A percentile compares a stretch with the other conserved stretches of the same genome.
Conservation (phyloP, 2,888 invertebrate genomes). For the Timandra comae region DNA sequence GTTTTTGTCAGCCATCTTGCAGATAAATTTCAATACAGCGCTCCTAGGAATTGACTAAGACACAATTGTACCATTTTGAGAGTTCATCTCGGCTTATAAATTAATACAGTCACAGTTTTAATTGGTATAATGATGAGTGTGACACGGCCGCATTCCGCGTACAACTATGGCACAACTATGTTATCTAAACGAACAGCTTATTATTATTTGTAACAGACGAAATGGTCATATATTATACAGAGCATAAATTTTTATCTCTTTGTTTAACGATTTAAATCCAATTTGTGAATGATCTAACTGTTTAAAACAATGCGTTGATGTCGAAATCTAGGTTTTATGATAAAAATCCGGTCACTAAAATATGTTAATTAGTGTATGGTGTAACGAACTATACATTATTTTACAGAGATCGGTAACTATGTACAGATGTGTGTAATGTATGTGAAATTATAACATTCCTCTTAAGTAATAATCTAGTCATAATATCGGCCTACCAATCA, state of each 20-base stretch:
- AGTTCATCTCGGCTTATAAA: constrained; percentile 42
- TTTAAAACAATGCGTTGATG: constrained; percentile 6
- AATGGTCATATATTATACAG: constrained; percentile 32
- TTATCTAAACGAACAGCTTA: constrained; percentile 33
- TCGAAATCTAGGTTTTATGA: too few species aligned
- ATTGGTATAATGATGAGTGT: constrained; percentile 58
- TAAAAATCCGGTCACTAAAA: too few species aligned
- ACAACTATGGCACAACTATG: constrained; percentile 27
- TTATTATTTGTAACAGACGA: constrained; percentile 28
- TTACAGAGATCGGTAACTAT: too few species aligned
- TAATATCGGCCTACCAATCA: too few species aligned
- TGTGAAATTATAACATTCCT: too few species aligned
- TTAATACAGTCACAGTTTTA: constrained; percentile 54
- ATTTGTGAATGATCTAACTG: constrained; percentile 14
- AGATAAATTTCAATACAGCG: too few species aligned
- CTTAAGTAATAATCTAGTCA: too few species aligned
- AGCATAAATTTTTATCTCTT: constrained; percentile 28
- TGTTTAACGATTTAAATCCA: neutral
- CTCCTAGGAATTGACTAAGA: neutral
- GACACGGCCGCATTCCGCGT: constrained; percentile 50
- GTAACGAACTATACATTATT: too few species aligned
- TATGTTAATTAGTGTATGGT: too few species aligned
- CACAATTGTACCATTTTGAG: constrained; percentile 13
- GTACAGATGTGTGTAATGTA: too few species aligned
- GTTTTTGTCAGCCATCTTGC: too few species aligned